These are phyloP conservation scores for Artibeus lituratus DNA, from an alignment of 2,797 vertebrate genomes.

Conservation along the genomic window DNA sequence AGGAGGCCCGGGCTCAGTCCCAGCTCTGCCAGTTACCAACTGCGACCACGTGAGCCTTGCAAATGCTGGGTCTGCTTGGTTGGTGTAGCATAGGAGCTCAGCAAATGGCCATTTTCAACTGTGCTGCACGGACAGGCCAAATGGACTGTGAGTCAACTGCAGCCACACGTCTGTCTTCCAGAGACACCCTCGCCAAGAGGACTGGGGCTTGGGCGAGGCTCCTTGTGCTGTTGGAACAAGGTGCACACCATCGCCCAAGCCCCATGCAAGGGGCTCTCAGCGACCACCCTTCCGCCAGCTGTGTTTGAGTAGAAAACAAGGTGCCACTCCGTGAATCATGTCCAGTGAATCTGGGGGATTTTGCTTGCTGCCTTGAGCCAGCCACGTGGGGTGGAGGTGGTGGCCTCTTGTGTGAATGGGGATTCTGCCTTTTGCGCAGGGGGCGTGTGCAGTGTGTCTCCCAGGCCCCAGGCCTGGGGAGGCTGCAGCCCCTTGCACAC, in stretches of 20 bases:
- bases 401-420: conserved; percentile 55
- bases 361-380: conserved; percentile 53
- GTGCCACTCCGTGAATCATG: conserved; percentile 48
- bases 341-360: conserved; percentile 60
- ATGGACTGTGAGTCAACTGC: background rate
- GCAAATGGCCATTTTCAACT: background rate
- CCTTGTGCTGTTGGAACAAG: background rate
- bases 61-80: fast-evolving
- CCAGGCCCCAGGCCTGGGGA: conserved; percentile 38
- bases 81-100: background rate
- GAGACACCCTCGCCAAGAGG: background rate
- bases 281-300: conserved; percentile 56
- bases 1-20: background rate
- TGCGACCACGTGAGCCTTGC: fast-evolving
- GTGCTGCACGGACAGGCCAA: background rate
- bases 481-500: conserved; percentile 21
- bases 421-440: conserved; percentile 60
- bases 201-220: background rate
- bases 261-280: background rate
- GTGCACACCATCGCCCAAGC: background rate
- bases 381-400: background rate
- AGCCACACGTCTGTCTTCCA: background rate
- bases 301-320: conserved; percentile 57
- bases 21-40: background rate
- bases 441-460: background rate